Base-by-base conservation (phyloP, 2,888 invertebrate genomes). In the Kuschelorhynchus macadamiae region DNA sequence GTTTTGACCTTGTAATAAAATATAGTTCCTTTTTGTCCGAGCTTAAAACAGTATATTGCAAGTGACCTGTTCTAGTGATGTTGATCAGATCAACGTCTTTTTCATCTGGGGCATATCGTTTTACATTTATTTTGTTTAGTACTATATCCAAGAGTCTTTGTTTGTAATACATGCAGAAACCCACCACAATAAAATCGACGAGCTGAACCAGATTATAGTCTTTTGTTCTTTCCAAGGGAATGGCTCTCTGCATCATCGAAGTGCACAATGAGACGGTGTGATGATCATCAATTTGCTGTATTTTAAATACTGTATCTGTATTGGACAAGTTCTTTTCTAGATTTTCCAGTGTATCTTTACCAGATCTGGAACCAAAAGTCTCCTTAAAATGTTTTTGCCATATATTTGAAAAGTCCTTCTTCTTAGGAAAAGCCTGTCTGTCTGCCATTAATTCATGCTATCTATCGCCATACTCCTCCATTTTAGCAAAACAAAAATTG, bases 401-500 rank as follows among this genome's bases (percentile, higher is more conserved):
- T 67, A 71, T 47, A 42, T 69, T 69, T 50, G 41, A 11, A 47
- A 72, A 60, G 55, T 71, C 66, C 3, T 47, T 17, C 55, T 71
- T 69, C 41, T 20, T 71, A 5, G 69, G 66, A 67, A 33, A 67
- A 47, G 39, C 55, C 14, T 63, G 49, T 21, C 70, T 47, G 55
- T 71, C 69, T 20, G 59, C 41, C 21, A 59, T n/a, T 56, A 70
- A 39, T 44, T 30, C 33, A 9, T 71, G 57, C 50, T 67, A 72
- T 30, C 60, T 46, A 11, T 72, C 71, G 9, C 71, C 72, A 42
- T 46, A 47, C 50, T 71, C 72, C 21, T 72, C 71, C 70, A 68
- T 68, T 53, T 68, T 71, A 16, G 47, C 44, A 25, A 70, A 64
- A 65, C 64, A 65, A 46, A 55, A 72, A 25, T 56, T 65, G 46